A percentile compares a stretch with the other conserved stretches of the same genome.
Evolutionary conservation across 2,113 vertebrate species (phyloP).

Genomic region (Nerophis lumbriciformis): DNA sequence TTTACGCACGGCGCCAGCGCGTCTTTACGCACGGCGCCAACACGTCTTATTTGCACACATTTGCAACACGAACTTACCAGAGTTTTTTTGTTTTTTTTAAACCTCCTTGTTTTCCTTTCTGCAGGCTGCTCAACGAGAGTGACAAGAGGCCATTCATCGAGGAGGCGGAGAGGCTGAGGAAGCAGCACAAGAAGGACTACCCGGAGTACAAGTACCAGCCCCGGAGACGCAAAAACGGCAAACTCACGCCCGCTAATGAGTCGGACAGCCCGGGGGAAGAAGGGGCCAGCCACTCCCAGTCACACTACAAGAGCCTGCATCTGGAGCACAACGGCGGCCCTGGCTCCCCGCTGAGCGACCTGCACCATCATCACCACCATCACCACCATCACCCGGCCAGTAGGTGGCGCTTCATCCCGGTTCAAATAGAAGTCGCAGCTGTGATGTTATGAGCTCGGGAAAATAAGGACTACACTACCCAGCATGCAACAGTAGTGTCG

Average conservation of each 20-base stretch:
- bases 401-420: constrained; percentile 54
- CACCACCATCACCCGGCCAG: constrained; percentile 83
- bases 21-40: not conserved
- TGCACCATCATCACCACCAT: constrained; percentile 77
- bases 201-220: constrained; percentile 99
- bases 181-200: constrained; percentile 99
- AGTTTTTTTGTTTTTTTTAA: too few species aligned
- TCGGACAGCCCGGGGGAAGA: constrained; percentile 83
- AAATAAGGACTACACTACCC: too few species aligned
- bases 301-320: constrained; percentile 92
- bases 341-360: constrained; percentile 86
- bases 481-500: too few species aligned
- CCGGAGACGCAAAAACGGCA: constrained; percentile 92
- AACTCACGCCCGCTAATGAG: constrained; percentile 79
- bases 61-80: not conserved
- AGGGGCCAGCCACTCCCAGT: constrained; percentile 86
- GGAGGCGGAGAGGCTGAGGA: constrained; percentile 92
- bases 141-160: constrained; percentile 98
- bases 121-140: constrained; percentile 87
- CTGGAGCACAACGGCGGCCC: constrained; percentile 78
- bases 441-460: too few species aligned
- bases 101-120: constrained; percentile 23
- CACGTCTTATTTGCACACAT: constrained; percentile 9
- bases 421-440: too few species aligned
- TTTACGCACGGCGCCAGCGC: constrained; percentile 3